Evolutionary conservation across 1,140 invertebrate genomes (phyloP).

Genomic region (Drosophila tani): DNA sequence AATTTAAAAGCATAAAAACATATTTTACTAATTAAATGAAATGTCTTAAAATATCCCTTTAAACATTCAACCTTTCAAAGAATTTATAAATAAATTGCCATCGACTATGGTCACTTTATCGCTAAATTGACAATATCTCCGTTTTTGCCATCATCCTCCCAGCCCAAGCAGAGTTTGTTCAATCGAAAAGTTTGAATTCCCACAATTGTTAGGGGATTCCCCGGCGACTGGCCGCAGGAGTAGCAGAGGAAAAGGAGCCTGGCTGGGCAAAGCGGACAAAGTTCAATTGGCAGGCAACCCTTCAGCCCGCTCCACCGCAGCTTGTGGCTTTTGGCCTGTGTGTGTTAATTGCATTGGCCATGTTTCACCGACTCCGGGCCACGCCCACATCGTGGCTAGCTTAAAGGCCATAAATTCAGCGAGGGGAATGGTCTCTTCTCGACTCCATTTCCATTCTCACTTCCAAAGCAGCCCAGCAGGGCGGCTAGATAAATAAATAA

Average conservation of each 20-base stretch:
- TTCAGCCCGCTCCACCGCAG: conserved; percentile 16
- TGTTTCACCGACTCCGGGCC: conserved; percentile 28
- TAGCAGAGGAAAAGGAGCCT: neutral
- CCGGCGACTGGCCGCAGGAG: conserved; percentile 12
- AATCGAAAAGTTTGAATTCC: conserved; percentile 39
- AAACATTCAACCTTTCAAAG: neutral
- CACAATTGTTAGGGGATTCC: conserved; percentile 41
- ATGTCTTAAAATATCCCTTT: no score
- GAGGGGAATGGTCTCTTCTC: conserved; percentile 40
- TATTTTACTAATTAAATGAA: no score
- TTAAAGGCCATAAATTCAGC: conserved; percentile 61
- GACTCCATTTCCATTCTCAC: conserved; percentile 38
- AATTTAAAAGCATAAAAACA: no score
- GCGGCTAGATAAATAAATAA: conserved; percentile 29
- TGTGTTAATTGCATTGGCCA: conserved; percentile 70
- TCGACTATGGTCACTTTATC: neutral
- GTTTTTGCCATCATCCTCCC: neutral
- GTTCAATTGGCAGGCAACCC: conserved; percentile 38
- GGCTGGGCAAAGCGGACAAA: conserved; percentile 20
- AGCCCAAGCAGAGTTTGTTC: neutral
- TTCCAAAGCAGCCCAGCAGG: conserved; percentile 23
- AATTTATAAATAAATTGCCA: no score
- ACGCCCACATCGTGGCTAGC: conserved; percentile 29
- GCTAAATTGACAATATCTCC: neutral
- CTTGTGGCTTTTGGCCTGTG: conserved; percentile 33